Evolutionary conservation across 2,888 invertebrate species (phyloP), one percentile per base, ranked within the genome.

Genomic region (Drosophila paucipuncta): DNA sequence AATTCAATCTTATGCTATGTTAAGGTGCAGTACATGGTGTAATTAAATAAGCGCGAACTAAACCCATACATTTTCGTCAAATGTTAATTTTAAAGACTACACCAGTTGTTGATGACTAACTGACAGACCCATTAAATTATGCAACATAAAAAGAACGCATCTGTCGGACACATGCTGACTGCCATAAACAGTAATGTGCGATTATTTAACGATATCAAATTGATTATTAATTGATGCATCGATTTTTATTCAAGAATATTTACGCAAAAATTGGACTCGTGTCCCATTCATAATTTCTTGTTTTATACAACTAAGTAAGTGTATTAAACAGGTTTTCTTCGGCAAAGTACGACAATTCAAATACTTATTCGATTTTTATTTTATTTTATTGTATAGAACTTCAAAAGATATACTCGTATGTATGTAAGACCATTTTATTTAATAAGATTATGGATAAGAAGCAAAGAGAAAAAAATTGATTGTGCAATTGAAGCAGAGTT

Each of bases 1-100:
- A 37, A 5, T 22, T 35, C 11, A 33, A 11, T 31, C 11, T 7
- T 18, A 43, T 18, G 16, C 7, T 9, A 25, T 47, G 28, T 33
- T 54, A 18, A 37, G 16, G 37, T 30, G 22, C 30, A 37, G 22
- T 13, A 3, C 31, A 13, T 11, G 35, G 25, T 41, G 25, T 66
- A 66, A 66, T 59, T 52, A 28, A 41, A 65, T 65, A 59, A 65
- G 50, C 22, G 35, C 0, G 0, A 22, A 30, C 18, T 30, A 4
- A 59, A 18, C n/a, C 33, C 6, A 22, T 30, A 30, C 1, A n/a
- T 50, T 1, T 37, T 37, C 2, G 37, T 3, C 6, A 47, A n/a
- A 33, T 33, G 16, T 16, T 33, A 6, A 16, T 10, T 13, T 25
- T 11, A 18, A 59, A 33, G 37, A 37, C 2, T 2, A 16, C 16